Conservation (phyloP, 2,797 vertebrate species). For the Chelonia mydas region DNA sequence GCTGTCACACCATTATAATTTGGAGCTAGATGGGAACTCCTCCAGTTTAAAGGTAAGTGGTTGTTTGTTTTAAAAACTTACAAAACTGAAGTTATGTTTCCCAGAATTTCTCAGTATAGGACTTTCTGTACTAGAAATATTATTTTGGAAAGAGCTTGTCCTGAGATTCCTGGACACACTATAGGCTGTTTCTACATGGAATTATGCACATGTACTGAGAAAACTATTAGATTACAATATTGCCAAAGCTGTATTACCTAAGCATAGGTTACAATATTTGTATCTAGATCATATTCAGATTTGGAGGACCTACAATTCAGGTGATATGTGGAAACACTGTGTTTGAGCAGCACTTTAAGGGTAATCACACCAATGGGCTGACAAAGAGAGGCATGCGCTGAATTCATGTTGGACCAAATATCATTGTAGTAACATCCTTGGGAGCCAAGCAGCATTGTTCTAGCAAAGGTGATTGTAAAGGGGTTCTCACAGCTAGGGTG, state of each 20-base stretch:
- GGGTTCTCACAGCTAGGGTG: not conserved
- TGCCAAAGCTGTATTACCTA: not conserved
- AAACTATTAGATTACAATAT: not conserved
- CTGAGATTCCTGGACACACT: not conserved
- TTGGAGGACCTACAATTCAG: not conserved
- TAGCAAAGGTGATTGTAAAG: not conserved
- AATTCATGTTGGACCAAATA: not conserved
- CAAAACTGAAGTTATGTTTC: not conserved
- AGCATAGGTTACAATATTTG: not conserved
- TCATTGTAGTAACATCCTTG: not conserved
- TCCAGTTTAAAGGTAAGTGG: not conserved
- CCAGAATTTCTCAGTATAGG: not conserved
- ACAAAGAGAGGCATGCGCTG: not conserved
- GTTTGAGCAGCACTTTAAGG: not conserved
- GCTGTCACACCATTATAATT: not conserved
- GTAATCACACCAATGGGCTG: not conserved
- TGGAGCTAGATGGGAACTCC: not conserved
- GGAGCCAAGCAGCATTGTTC: not conserved
- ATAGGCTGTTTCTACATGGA: not conserved
- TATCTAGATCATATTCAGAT: not conserved
- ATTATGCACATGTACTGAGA: not conserved
- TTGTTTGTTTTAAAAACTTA: not conserved
- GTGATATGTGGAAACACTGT: not conserved
- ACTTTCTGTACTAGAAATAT: not conserved
- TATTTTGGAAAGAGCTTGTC: not conserved